Evolutionary conservation across 2,797 vertebrate genomes (phyloP), one percentile per base, ranked within the genome.

Genomic region (Crypturellus tataupa): DNA sequence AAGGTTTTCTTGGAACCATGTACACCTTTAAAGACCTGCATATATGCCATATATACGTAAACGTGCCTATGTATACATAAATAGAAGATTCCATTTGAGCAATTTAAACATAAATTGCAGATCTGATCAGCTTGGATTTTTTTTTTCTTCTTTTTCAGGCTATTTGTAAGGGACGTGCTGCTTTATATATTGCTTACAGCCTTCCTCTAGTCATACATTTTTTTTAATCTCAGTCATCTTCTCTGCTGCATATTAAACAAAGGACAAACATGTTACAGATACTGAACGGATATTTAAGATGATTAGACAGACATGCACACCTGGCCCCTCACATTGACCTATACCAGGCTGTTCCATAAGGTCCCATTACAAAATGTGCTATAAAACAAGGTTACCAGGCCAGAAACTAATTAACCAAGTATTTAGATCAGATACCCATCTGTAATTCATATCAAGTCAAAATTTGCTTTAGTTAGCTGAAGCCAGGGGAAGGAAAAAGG

Each of bases 351-450:
- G 56, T 90, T 95, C 60, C 86, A 51, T 62, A 80, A 86, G 16
- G 55, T 90, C 24, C 9, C 18, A 46, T 87, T 94, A 75, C 59
- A 78, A 44, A 94, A 35, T 1, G 3, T 11, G 5, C 35, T 42
- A 65, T 92, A 90, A 94, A 92, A 82, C 31, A 70, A 85, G 60
- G 47, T 73, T 89, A 79, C 40, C 24, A 70, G 62, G 86, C n/a
- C 85, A 89, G 89, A 75, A 88, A 83, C 1, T 51, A 73, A 89
- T 77, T 71, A 58, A 77, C 11, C 27, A 64, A 73, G 51, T 80
- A 77, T 84, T 95, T 76, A 81, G 58, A 67, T 89, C 24, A 82
- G 62, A 89, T 88, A 75, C 3, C 2, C 70, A 87, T 49, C 69
- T 85, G 33, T 33, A 91, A 90, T 60, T 95, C n/a, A 56, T 42